Evolutionary conservation across 1,140 invertebrate species (phyloP).

Genomic region (Teleopsis dalmanni): DNA sequence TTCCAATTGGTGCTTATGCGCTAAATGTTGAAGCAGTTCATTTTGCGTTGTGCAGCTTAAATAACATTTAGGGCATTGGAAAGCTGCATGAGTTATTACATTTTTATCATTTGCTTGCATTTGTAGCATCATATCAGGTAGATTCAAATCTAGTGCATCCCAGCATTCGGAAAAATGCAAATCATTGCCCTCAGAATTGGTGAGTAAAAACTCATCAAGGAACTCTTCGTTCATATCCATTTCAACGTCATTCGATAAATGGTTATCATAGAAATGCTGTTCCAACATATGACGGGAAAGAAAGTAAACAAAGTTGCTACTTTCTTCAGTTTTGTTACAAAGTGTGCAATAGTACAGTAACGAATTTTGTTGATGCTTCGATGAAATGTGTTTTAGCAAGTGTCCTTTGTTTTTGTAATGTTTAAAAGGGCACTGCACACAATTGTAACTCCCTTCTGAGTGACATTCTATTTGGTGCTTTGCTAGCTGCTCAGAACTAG

Average conservation of each 20-base stretch:
- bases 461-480: background rate
- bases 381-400: slow-evolving; percentile 4
- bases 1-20: slow-evolving; percentile 3
- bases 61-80: slow-evolving; percentile 12
- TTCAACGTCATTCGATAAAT: slow-evolving; percentile 13
- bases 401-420: slow-evolving; percentile 3
- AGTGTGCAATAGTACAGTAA: slow-evolving; percentile 8
- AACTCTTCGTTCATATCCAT: slow-evolving; percentile 17
- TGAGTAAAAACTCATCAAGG: slow-evolving; percentile 13
- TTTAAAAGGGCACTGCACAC: slow-evolving; percentile 5
- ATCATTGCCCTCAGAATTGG: slow-evolving; percentile 8
- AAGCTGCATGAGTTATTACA: background rate
- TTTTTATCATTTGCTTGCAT: background rate
- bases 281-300: background rate
- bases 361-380: background rate
- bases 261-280: slow-evolving; percentile 4
- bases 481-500: background rate
- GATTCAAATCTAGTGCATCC: slow-evolving; percentile 10
- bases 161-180: slow-evolving; percentile 15
- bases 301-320: background rate
- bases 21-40: slow-evolving; percentile 6
- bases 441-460: background rate
- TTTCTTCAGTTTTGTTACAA: slow-evolving; percentile 2
- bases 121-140: slow-evolving; percentile 10
- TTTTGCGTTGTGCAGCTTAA: slow-evolving; percentile 5